Evolutionary conservation across 2,888 invertebrate genomes (phyloP), one percentile per base, ranked within the genome.

Genomic region (Eugnorisma glareosa): DNA sequence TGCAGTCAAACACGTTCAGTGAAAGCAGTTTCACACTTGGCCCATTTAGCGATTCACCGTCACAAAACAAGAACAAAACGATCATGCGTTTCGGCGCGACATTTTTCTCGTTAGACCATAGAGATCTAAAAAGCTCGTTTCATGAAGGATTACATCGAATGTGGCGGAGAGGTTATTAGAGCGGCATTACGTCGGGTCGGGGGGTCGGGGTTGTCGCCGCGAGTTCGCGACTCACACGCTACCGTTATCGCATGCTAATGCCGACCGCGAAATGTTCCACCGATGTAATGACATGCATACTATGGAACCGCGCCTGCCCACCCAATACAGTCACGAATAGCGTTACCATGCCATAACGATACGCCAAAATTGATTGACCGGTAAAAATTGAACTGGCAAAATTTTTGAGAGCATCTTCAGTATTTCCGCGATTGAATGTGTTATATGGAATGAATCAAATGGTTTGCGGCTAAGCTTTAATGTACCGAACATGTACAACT

Each of bases 181-280:
- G 88, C 88, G 85, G 83, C 76, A 84, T 86, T 84, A 79, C 80
- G 79, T 77, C 79, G 75, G 78, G 84, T 87, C 89, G 84, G 89
- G 88, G 88, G 77, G 83, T 87, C 89, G 84, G 89, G 88, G 87
- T 89, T 89, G 88, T 81, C 81, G 76, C 87, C 67, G 88, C 82
- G 81, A 72, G 81, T 81, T 81, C 70, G 85, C 85, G 81, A 67
- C 72, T 82, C 84, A 86, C 85, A 85, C 77, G 90, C 92, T 92
- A 95, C 96, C 95, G 95, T 95, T 96, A 95, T 88, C 86, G 92
- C 92, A 94, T 94, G 93, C 93, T 94, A 94, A 95, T 95, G 92
- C 87, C 90, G 91, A 94, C 94, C 93, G 93, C 94, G 91, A 93
- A 92, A 91, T 93, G 91, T 91, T 93, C 90, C 89, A 92, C 92